A percentile compares a stretch with the other conserved stretches of the same genome.
Evolutionary conservation across 1,140 invertebrate genomes (phyloP).

Genomic region (Drosophila tsacasi): DNA sequence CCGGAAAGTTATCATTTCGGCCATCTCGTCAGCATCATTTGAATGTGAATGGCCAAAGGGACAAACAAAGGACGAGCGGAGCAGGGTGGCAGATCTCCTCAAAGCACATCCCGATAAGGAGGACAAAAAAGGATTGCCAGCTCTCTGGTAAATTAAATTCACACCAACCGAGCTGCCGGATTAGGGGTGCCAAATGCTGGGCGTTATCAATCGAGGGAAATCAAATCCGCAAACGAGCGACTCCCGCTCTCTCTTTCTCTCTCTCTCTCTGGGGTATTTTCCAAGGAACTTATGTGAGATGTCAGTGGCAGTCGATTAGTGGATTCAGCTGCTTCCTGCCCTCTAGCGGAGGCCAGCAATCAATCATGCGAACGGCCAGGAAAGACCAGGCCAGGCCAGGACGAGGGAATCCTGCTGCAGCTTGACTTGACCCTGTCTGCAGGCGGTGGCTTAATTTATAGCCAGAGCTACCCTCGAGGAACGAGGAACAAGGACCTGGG

Average conservation of each 20-base stretch:
- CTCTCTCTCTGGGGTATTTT: constrained; percentile 5
- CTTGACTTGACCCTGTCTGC: constrained; percentile 60
- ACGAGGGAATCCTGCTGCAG: constrained; percentile 55
- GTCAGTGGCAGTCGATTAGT: constrained; percentile 56
- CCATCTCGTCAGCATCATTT: constrained; percentile 33
- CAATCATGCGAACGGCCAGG: constrained; percentile 63
- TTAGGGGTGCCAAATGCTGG: constrained; percentile 65
- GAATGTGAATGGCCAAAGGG: constrained; percentile 50
- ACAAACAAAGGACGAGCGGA: constrained; percentile 48
- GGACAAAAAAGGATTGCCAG: constrained; percentile 66
- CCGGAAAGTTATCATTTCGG: constrained; percentile 22
- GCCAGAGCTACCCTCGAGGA: constrained; percentile 66
- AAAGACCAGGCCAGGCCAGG: constrained; percentile 5
- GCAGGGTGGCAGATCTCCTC: constrained; percentile 11
- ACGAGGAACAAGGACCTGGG: constrained; percentile 67
- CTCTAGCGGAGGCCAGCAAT: constrained; percentile 60
- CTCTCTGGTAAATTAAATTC: constrained; percentile 84
- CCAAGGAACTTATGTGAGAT: constrained; percentile 57
- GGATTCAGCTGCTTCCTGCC: constrained; percentile 78
- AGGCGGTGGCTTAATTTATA: constrained; percentile 80
- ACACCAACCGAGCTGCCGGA: constrained; percentile 61
- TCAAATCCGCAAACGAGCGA: constrained; percentile 76
- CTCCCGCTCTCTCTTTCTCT: neutral
- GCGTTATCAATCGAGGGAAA: constrained; percentile 64
- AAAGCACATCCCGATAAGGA: constrained; percentile 66